Conservation (phyloP, 2,888 invertebrate species). For the Ecdyonurus torrentis region DNA sequence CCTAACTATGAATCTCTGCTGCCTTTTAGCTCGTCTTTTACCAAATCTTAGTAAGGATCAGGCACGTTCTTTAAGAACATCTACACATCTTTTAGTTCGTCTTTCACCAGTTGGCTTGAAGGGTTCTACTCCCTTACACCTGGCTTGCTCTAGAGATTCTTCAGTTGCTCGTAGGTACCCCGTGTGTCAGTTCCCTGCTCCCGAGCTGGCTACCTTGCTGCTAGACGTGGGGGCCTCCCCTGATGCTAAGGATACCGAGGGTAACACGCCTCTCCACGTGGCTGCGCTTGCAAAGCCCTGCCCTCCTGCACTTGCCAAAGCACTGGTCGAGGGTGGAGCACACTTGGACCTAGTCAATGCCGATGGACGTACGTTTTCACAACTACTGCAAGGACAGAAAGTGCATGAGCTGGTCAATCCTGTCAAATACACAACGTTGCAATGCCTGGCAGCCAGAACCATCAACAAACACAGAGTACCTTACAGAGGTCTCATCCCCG, state of each 20-base stretch:
- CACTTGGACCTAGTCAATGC: conserved; percentile 70
- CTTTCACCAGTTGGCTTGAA: conserved; percentile 19
- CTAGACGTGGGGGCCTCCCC: conserved; percentile 70
- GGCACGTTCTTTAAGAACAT: background rate
- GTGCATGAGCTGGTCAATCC: conserved; percentile 54
- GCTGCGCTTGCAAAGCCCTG: conserved; percentile 58
- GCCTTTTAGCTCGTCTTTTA: conserved; percentile 42
- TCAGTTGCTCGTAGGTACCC: conserved; percentile 49
- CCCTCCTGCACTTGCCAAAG: conserved; percentile 49
- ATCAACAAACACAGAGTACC: conserved; percentile 32
- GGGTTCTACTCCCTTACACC: conserved; percentile 57
- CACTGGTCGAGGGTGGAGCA: conserved; percentile 62
- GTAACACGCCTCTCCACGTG: conserved; percentile 78
- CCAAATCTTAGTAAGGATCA: background rate
- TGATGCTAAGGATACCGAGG: conserved; percentile 59
- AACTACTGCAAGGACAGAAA: conserved; percentile 34
- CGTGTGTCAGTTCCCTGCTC: conserved; percentile 51
- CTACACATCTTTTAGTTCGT: background rate
- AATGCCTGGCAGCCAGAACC: conserved; percentile 71
- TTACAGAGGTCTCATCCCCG: conserved; percentile 27
- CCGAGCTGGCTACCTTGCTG: conserved; percentile 52
- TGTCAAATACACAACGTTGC: conserved; percentile 58
- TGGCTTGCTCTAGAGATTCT: conserved; percentile 67
- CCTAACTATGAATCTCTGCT: conserved; percentile 70
- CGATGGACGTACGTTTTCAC: conserved; percentile 56